These are phyloP conservation scores for Drosophila dunni DNA, from an alignment of 1,140 invertebrate genomes.

Conservation along the genomic window DNA sequence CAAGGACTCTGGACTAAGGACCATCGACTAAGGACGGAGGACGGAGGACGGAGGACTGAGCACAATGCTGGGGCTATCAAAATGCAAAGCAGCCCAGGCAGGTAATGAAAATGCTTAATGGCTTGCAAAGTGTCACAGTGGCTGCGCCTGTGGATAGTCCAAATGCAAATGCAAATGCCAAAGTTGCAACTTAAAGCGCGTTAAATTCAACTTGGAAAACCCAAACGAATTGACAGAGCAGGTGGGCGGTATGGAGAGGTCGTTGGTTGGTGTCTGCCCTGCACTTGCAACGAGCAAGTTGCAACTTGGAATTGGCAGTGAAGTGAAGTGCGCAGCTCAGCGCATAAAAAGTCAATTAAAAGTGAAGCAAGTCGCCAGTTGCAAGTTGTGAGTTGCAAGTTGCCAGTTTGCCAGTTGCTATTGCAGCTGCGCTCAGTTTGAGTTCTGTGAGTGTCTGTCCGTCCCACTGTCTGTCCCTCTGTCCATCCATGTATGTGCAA, in stretches of 20 bases:
- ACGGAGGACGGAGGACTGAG: constrained; percentile 1
- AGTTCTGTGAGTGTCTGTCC: constrained; percentile 42
- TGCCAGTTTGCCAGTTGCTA: constrained; percentile 77
- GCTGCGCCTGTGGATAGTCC: constrained; percentile 64
- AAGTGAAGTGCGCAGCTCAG: constrained; percentile 63
- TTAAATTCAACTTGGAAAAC: constrained; percentile 68
- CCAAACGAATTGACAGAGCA: constrained; percentile 8
- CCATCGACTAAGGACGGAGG: constrained; percentile 10
- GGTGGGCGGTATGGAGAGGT: not conserved
- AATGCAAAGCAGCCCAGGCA: constrained; percentile 77
- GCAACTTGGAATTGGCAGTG: constrained; percentile 39
- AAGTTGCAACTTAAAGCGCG: constrained; percentile 76
- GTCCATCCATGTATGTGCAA: constrained; percentile 6
- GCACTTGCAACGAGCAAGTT: constrained; percentile 8
- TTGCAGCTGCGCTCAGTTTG: constrained; percentile 71
- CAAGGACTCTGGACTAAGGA: constrained; percentile 10
- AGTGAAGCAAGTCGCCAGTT: constrained; percentile 65
- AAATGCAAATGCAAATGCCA: constrained; percentile 26
- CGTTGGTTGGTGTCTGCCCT: not conserved
- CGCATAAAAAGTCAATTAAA: constrained; percentile 82
- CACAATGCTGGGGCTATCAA: constrained; percentile 76
- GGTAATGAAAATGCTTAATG: constrained; percentile 83
- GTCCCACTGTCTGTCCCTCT: not conserved
- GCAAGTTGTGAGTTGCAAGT: constrained; percentile 42
- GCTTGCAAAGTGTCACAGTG: constrained; percentile 82